phyloP scores from a whole-genome alignment of 2,113 vertebrate genomes.

The Pristiophorus japonicus region DNA sequence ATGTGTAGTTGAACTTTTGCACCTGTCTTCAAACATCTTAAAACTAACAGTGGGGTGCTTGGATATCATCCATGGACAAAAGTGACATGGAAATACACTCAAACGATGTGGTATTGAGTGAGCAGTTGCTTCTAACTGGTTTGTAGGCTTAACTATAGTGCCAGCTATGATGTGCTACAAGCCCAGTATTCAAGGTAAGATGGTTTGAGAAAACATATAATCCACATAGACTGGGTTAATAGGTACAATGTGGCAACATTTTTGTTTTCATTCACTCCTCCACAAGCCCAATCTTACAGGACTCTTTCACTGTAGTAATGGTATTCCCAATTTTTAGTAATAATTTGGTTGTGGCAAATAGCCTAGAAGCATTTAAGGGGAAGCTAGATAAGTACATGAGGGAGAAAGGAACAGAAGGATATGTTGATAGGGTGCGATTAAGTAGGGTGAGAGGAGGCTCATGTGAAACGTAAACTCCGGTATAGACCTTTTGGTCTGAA shows the following conservation, averaged over 20 bases:
- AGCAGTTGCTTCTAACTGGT: background rate
- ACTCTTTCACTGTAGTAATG: background rate
- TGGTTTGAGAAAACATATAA: background rate
- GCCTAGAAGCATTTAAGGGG: background rate
- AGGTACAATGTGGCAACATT: background rate
- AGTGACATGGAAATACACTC: background rate
- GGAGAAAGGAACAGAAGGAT: background rate
- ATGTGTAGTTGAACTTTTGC: background rate
- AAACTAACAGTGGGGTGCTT: background rate
- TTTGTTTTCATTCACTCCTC: background rate
- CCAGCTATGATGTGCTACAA: background rate
- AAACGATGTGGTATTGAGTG: background rate
- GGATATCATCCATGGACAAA: background rate
- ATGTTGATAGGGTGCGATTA: background rate
- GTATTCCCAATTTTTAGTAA: background rate
- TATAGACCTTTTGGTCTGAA: background rate
- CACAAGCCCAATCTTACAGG: background rate
- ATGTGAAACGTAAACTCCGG: background rate
- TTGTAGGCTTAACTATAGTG: background rate
- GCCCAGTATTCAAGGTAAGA: background rate
- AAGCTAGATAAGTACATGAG: background rate
- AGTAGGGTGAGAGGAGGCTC: background rate
- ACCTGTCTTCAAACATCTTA: background rate
- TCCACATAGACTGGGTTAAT: background rate
- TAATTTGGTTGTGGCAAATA: background rate